phyloP scores from a whole-genome alignment of 2,888 invertebrate genomes.

The Beris chalybata region DNA sequence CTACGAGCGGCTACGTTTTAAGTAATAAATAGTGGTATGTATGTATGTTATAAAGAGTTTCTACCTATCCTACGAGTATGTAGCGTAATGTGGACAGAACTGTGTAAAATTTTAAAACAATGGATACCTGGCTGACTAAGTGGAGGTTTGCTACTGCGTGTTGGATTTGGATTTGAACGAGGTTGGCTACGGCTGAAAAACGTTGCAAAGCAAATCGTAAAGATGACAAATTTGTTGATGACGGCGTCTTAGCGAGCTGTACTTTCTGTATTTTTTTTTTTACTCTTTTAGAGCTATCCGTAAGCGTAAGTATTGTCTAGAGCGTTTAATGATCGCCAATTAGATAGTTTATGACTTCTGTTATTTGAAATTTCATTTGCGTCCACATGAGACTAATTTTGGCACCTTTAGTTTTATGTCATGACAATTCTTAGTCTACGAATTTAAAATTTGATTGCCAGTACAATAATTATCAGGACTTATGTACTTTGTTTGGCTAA shows the following conservation, averaged over 20 bases:
- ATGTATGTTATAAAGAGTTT: too few relatives aligned
- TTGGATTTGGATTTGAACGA: too few relatives aligned
- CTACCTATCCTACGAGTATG: too few relatives aligned
- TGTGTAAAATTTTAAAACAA: too few relatives aligned
- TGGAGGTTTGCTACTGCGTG: too few relatives aligned
- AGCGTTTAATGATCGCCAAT: constrained; percentile 23
- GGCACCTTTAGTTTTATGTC: constrained; percentile 10
- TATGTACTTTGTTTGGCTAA: too few relatives aligned
- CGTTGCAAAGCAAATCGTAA: constrained; percentile 16
- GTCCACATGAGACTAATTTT: constrained; percentile 18
- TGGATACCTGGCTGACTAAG: too few relatives aligned
- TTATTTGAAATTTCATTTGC: constrained; percentile 8
- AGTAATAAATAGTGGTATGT: too few relatives aligned
- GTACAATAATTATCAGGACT: neutral
- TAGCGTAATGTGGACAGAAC: too few relatives aligned
- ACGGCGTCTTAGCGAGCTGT: constrained; percentile 21
- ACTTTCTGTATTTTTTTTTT: constrained; percentile 11
- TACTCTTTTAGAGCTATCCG: neutral
- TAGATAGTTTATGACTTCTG: constrained; percentile 30
- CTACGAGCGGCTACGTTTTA: too few relatives aligned
- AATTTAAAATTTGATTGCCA: constrained; percentile 26
- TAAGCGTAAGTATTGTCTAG: constrained; percentile 14
- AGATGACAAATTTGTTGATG: constrained; percentile 30
- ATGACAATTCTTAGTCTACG: neutral
- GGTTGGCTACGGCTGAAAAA: too few relatives aligned